Evolutionary conservation across 2,113 vertebrate species (phyloP), one percentile per base, ranked within the genome.

Genomic region (Xiphophorus maculatus): DNA sequence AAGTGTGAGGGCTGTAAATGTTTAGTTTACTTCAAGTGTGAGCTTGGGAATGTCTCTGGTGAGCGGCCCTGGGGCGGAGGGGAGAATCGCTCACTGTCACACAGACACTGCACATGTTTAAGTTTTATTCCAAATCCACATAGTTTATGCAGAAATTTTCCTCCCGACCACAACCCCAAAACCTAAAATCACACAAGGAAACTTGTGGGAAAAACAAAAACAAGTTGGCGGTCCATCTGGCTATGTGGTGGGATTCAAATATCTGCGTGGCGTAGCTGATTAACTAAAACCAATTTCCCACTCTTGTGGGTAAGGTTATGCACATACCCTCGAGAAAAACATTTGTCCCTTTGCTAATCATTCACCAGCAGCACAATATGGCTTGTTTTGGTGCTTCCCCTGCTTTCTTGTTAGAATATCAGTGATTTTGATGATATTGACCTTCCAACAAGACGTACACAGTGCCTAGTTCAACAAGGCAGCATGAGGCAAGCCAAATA

Each of bases 1-100:
- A 87, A 91, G 92, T 90, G 88, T 79, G 81, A 90, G 74, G 73
- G 72, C 63, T 80, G 82, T 85, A 89, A 90, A 92, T 90, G 86
- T 92, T 93, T 92, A 84, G 79, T 87, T 92, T 87, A 87, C 81
- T 66, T 84, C 65, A 86, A 85, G 88, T 73, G 86, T 76, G 81
- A 81, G 87, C 84, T 76, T 51, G 75, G 78, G 67, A 48, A 66
- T 84, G 85, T 84, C 89, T 92, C 87, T 30, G 22, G 27, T 77
- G 44, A 80, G 65, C 60, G 73, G 51, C 66, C 76, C 74, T 10
- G 73, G 74, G 77, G 75, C 64, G 69, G 74, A 73, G 71, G 62
- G 77, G 74, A 66, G 70, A 77, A 79, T 86, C 71, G 27, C 65
- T 77, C 82, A 32, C 74, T 71, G 54, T 44, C 80, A 51, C 69